Evolutionary conservation across 2,888 invertebrate genomes (phyloP), one percentile per base, ranked within the genome.

Genomic region (Copidosoma aretas): DNA sequence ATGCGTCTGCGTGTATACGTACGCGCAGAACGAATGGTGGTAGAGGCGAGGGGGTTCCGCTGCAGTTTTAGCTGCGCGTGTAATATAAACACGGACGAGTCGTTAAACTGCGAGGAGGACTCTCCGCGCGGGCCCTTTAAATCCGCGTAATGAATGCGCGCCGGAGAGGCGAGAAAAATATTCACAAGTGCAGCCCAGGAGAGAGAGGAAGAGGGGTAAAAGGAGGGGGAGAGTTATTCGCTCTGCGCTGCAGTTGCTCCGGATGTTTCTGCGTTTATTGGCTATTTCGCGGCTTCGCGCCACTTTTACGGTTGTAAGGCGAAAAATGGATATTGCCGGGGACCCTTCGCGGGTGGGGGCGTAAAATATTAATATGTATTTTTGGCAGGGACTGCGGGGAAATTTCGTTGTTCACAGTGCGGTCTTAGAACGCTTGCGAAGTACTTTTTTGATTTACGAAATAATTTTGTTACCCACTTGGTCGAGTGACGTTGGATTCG

Each of bases 131-230:
- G 17, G 46, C 61, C 15, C 53, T 43, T 54, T 69, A 60, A 58
- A 68, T 61, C 61, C 64, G 61, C 52, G 60, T 69, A 69, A 69
- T 52, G 61, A 69, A 69, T 32, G 60, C 56, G 25, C 62, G 14
- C 46, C 32, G 49, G 10, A 24, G 25, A 51, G 15, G 60, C 64
- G 43, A 39, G 60, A 60, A 68, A 68, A 68, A 64, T 54, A n/a
- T n/a, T 43, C 52, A n/a, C n/a, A 52, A 52, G 53, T 53, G 64
- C 24, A n/a, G n/a, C n/a, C 24, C 32, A 46, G n/a, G 14, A 49
- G 49, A 14, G 22, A n/a, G 43, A 59, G 52, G 58, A 12, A 17
- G 17, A 54, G 24, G 22, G 54, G 8, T 32, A 32, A 24, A 25
- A 54, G 14, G 10, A 25, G 32, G 43, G 46, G 63, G 64, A 54